Evolutionary conservation across 2,797 vertebrate species (phyloP), one percentile per base, ranked within the genome.

Genomic region (Odontamblyopus rebecca): DNA sequence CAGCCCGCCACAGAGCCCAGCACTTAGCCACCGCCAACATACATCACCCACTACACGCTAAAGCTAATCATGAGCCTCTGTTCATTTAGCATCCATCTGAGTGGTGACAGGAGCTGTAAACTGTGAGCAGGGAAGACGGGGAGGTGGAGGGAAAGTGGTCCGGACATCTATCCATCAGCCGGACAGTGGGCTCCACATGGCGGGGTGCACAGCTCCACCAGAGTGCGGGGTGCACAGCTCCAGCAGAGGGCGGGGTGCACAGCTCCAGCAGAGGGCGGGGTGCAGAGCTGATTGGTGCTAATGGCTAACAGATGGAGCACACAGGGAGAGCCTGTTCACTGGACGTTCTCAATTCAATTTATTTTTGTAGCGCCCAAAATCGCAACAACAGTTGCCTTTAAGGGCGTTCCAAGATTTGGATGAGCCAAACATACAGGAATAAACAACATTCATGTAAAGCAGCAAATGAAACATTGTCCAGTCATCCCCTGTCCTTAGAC

Each of bases 31-130:
- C 79, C 79, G 67, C 69, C 75, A 65, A 53, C 70, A 82, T 77
- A 80, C 59, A 68, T 80, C 38, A 62, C 69, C 61, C 50, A 38
- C 50, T 72, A 76, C 67, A 75, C 79, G 79, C 80, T 77, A 29
- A 69, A 74, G 74, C 81, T 87, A 88, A 88, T 89, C 84, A 88
- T 77, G 86, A 78, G 75, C 73, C 67, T 74, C 81, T 79, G 69
- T 84, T 89, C 71, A 86, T 89, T 91, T 91, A 91, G 82, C 87
- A 88, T 86, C 82, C 82, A 85, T 89, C 86, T 87, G 61, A 61
- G 27, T 5, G 71, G 56, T 82, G 88, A 88, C 82, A 82, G 35
- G 27, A 59, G 73, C 61, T 70, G 78, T 90, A 91, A 89, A 89
- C 86, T 87, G 88, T 86, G 78, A 79, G 30, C 72, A 27, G 64